Evolutionary conservation across 2,888 invertebrate genomes (phyloP).

Genomic region (Caenorhabditis sp.): DNA sequence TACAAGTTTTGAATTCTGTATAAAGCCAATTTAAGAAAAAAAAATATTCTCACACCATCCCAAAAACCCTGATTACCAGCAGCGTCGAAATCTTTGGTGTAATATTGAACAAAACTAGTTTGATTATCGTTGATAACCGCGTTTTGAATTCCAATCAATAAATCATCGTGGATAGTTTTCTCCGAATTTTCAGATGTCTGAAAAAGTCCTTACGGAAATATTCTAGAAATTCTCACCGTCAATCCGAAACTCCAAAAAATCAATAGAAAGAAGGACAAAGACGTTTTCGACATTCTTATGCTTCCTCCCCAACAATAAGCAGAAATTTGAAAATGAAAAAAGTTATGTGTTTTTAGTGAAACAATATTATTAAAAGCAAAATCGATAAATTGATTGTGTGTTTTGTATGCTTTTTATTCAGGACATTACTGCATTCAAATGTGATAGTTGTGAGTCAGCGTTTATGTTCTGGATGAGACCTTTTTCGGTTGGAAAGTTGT

Average conservation of each 20-base stretch:
- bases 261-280: not conserved
- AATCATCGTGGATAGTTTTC: not conserved
- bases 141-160: not conserved
- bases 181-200: not conserved
- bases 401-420: slow-evolving; percentile 15
- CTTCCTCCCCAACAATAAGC: not conserved
- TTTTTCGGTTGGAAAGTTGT: slow-evolving; percentile 43
- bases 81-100: not conserved
- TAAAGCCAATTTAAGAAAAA: no score
- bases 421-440: slow-evolving; percentile 66
- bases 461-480: slow-evolving; percentile 61
- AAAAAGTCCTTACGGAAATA: not conserved
- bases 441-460: slow-evolving; percentile 60
- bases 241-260: not conserved
- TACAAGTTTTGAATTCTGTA: no score
- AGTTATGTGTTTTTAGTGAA: slow-evolving; percentile 1
- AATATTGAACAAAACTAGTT: not conserved
- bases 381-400: not conserved
- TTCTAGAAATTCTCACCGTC: not conserved
- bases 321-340: not conserved
- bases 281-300: not conserved
- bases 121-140: not conserved
- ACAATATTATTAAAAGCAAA: not conserved
- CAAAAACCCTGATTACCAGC: not conserved
- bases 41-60: no score